Evolutionary conservation across 2,113 vertebrate genomes (phyloP).

Genomic region (Pollachius pollachius): DNA sequence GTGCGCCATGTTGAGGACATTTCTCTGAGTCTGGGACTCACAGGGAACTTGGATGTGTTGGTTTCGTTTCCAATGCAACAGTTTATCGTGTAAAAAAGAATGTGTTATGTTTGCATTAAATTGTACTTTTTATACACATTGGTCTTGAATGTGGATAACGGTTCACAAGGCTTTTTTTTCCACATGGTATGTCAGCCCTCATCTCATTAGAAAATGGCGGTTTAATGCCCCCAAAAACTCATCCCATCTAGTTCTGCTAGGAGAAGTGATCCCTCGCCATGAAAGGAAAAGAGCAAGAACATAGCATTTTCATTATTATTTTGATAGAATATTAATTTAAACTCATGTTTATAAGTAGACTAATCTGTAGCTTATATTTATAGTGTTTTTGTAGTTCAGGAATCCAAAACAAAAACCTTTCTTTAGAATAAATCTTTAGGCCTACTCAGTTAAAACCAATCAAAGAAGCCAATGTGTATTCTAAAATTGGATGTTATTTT

Average conservation of each 20-base stretch:
- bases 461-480: no score
- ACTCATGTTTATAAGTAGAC: no score
- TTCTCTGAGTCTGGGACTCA: slow-evolving; percentile 9
- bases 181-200: slow-evolving; percentile 45
- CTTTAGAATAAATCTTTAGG: no score
- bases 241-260: slow-evolving; percentile 15
- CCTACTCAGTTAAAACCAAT: no score
- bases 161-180: slow-evolving; percentile 1
- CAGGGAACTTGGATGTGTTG: no score
- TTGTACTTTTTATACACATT: slow-evolving; percentile 1
- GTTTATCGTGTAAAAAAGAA: neutral
- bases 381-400: no score
- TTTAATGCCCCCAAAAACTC: slow-evolving; percentile 37
- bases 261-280: neutral
- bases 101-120: neutral
- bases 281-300: neutral
- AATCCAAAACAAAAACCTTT: no score
- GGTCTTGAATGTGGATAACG: neutral
- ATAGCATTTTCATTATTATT: neutral
- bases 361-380: no score
- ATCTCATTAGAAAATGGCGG: slow-evolving; percentile 72
- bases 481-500: no score
- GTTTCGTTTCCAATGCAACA: no score
- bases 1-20: slow-evolving; percentile 68
- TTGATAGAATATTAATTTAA: neutral